Evolutionary conservation across 2,888 invertebrate genomes (phyloP).

Genomic region (Acrocera orbiculus): DNA sequence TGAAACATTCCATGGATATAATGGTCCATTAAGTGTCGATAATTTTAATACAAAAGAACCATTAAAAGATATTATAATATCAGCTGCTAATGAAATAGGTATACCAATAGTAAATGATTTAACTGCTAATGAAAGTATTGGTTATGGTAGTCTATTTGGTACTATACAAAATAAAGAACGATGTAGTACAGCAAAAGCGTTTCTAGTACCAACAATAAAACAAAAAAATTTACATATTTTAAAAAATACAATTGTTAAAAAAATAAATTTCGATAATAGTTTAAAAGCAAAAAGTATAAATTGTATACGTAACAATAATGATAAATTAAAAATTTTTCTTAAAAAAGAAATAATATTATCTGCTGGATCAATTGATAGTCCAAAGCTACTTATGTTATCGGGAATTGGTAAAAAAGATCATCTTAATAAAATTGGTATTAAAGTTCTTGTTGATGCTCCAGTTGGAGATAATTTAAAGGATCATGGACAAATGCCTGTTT

Average conservation of each 20-base stretch:
- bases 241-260: conserved; percentile 34
- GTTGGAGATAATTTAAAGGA: conserved; percentile 67
- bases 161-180: conserved; percentile 38
- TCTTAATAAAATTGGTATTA: conserved; percentile 13
- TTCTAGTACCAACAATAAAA: conserved; percentile 33
- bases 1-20: conserved; percentile 4
- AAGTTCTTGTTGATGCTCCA: conserved; percentile 14
- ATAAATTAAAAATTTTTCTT: conserved; percentile 11
- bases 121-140: conserved; percentile 26
- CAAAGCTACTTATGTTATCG: conserved; percentile 18
- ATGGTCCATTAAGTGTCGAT: conserved; percentile 35
- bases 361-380: conserved; percentile 19
- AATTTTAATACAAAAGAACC: conserved; percentile 28
- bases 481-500: conserved; percentile 42
- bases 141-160: conserved; percentile 39
- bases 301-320: conserved; percentile 27
- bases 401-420: conserved; percentile 18
- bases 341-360: conserved; percentile 18
- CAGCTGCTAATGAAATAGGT: conserved; percentile 43
- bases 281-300: conserved; percentile 32
- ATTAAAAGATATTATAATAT: conserved; percentile 18
- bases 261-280: conserved; percentile 33
- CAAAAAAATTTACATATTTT: conserved; percentile 29
- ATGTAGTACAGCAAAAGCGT: conserved; percentile 38
- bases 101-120: conserved; percentile 39